phyloP scores from a whole-genome alignment of 1,140 invertebrate species.

The Conus betulinus region DNA sequence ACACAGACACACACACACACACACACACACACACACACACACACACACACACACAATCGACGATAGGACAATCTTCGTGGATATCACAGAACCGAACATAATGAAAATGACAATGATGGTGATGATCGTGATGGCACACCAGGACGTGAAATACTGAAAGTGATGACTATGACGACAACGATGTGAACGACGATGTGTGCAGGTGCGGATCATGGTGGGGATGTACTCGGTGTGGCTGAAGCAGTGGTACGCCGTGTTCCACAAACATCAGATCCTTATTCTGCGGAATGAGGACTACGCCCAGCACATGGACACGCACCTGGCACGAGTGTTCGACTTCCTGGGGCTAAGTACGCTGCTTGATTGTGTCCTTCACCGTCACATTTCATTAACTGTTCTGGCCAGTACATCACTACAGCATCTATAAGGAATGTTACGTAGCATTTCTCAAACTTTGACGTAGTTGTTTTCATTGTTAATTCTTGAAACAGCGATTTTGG shows the following conservation, averaged over 20 bases:
- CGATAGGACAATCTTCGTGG: too few species aligned
- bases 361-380: too few species aligned
- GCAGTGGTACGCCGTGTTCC: constrained; percentile 61
- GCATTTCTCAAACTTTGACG: too few species aligned
- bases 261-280: constrained; percentile 73
- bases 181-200: background rate
- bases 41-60: too few species aligned
- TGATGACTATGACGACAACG: background rate
- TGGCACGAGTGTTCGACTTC: constrained; percentile 82
- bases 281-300: constrained; percentile 88
- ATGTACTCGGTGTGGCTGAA: constrained; percentile 58
- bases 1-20: too few species aligned
- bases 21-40: too few species aligned
- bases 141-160: background rate
- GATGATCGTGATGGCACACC: background rate
- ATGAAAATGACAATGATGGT: constrained; percentile 8
- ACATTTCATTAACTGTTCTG: too few species aligned
- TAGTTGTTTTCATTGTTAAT: too few species aligned
- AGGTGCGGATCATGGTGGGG: constrained; percentile 59
- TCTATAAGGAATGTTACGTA: too few species aligned
- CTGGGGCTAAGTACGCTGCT: constrained; percentile 71
- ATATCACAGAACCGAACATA: background rate
- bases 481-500: too few species aligned
- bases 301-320: constrained; percentile 90
- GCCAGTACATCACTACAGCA: too few species aligned